phyloP scores from a whole-genome alignment of 2,888 invertebrate species.

The Rapana venosa region DNA sequence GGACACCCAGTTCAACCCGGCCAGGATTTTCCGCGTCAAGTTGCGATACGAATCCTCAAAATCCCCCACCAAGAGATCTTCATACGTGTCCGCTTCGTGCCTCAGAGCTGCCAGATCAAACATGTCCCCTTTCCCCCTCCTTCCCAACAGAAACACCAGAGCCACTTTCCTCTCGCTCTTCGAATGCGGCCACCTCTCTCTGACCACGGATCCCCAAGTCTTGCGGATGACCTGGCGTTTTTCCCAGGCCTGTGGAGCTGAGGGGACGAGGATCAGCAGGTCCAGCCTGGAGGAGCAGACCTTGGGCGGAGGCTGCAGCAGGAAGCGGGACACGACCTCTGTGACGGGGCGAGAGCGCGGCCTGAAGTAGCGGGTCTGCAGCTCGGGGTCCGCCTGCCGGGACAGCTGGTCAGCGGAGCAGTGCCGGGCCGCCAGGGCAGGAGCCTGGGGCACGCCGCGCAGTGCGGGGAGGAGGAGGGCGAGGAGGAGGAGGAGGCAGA shows the following conservation, averaged over 20 bases:
- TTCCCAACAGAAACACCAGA: constrained; percentile 54
- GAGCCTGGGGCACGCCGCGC: not conserved
- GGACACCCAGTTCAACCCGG: constrained; percentile 34
- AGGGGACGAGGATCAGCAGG: constrained; percentile 59
- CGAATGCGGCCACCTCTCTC: constrained; percentile 54
- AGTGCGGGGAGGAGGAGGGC: not conserved
- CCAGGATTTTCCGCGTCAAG: constrained; percentile 35
- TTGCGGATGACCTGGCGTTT: constrained; percentile 56
- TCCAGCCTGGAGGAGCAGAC: constrained; percentile 25
- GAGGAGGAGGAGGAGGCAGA: not conserved
- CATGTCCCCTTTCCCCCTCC: not conserved
- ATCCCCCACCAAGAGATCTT: constrained; percentile 36
- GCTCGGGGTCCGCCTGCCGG: constrained; percentile 10
- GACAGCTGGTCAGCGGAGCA: not conserved
- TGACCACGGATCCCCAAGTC: constrained; percentile 57
- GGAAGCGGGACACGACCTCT: constrained; percentile 11
- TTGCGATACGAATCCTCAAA: constrained; percentile 37
- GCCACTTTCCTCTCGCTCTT: constrained; percentile 45
- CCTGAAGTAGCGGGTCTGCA: constrained; percentile 33
- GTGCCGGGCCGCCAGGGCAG: not conserved
- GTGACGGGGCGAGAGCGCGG: not conserved
- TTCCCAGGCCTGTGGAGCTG: constrained; percentile 48
- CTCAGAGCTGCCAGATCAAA: not conserved
- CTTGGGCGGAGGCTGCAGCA: not conserved
- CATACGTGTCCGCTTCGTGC: constrained; percentile 6